Conservation (phyloP, 1,140 invertebrate genomes). For the Halyomorpha halys region DNA sequence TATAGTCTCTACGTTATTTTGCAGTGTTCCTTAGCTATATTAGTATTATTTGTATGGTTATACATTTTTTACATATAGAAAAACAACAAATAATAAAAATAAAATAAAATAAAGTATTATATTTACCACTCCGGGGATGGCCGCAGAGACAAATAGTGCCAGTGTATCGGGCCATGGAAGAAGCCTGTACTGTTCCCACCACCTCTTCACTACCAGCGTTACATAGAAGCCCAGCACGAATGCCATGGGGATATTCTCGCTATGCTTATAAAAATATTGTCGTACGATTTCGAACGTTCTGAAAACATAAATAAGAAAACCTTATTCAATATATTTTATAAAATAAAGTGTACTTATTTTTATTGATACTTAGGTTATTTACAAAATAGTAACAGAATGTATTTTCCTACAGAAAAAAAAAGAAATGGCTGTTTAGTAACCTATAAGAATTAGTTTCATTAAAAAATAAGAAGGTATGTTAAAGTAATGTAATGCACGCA, state of each 20-base stretch:
- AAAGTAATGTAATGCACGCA: no score
- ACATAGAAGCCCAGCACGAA: constrained; percentile 93
- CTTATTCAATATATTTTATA: not conserved
- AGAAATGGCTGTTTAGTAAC: no score
- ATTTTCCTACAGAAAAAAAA: no score
- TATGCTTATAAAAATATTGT: constrained; percentile 67
- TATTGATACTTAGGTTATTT: no score
- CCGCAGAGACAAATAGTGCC: constrained; percentile 78
- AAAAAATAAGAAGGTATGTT: no score
- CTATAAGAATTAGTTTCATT: no score
- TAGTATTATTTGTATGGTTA: no score
- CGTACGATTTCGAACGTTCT: constrained; percentile 72
- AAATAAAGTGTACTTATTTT: not conserved
- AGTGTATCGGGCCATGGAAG: constrained; percentile 84
- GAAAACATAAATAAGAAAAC: constrained; percentile 35
- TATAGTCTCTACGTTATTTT: no score
- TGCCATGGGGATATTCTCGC: constrained; percentile 79
- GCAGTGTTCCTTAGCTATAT: no score
- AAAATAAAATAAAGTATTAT: not conserved
- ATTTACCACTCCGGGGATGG: constrained; percentile 81
- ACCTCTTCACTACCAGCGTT: constrained; percentile 76
- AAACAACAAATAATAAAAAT: no score
- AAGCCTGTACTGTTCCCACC: constrained; percentile 86
- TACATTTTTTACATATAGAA: no score
- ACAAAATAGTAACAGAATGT: no score